Evolutionary conservation across 1,140 invertebrate genomes (phyloP).

Genomic region (Pseudomyrmex concolor): DNA sequence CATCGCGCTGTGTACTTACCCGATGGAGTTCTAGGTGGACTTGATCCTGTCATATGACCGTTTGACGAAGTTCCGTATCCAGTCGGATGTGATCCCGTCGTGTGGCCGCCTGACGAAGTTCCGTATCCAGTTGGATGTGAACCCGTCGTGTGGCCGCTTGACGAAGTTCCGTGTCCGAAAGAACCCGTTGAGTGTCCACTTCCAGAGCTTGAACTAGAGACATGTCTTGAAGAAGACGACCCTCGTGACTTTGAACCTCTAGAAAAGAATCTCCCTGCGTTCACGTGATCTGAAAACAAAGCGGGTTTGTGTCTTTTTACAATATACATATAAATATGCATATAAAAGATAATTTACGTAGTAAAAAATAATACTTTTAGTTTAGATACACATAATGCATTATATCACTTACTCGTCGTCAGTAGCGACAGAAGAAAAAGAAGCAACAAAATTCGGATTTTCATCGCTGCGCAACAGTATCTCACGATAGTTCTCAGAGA

Average conservation of each 20-base stretch:
- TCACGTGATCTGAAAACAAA: slow-evolving; percentile 31
- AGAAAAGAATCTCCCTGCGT: neutral
- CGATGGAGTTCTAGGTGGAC: neutral
- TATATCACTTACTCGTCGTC: slow-evolving; percentile 37
- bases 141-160: neutral
- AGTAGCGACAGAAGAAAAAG: slow-evolving; percentile 17
- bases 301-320: neutral
- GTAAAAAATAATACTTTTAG: neutral
- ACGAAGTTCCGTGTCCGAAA: too few relatives aligned
- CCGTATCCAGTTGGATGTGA: neutral
- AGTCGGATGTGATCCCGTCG: neutral
- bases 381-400: neutral
- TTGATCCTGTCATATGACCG: neutral
- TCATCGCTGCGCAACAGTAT: slow-evolving; percentile 33
- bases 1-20: neutral
- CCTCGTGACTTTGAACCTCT: slow-evolving; percentile 9
- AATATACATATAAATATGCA: too few relatives aligned
- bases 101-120: neutral
- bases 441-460: slow-evolving; percentile 46
- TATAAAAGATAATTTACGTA: neutral
- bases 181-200: too few relatives aligned
- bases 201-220: too few relatives aligned
- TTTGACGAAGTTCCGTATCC: neutral
- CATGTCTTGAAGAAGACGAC: neutral
- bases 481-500: neutral